Evolutionary conservation across 2,888 invertebrate genomes (phyloP).

Genomic region (Prenolepis imparis): DNA sequence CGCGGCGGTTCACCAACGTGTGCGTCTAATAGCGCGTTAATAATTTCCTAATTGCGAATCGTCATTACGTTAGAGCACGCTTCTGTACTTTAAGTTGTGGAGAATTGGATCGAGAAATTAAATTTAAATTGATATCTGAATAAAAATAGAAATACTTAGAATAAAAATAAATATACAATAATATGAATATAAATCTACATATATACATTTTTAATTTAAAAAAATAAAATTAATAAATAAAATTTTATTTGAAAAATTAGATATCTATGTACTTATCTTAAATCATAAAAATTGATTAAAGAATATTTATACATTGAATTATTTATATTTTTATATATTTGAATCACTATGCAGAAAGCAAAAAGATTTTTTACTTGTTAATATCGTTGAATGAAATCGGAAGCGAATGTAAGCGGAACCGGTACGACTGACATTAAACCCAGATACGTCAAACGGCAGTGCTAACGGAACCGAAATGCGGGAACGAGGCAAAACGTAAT

Average conservation of each 20-base stretch:
- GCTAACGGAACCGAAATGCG: conserved; percentile 33
- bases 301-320: neutral
- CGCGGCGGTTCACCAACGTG: neutral
- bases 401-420: neutral
- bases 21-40: neutral
- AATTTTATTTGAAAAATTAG: neutral
- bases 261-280: neutral
- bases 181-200: neutral
- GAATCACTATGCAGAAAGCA: neutral
- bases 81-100: neutral
- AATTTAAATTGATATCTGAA: neutral
- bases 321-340: neutral
- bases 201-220: neutral
- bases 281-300: too few relatives aligned
- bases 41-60: conserved; percentile 37
- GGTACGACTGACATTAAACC: neutral
- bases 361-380: neutral
- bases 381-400: neutral
- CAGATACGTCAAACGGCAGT: conserved; percentile 16
- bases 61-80: neutral
- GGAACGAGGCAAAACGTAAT: conserved; percentile 16
- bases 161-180: neutral
- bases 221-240: neutral
- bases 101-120: neutral
- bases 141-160: too few relatives aligned